phyloP scores from a whole-genome alignment of 2,797 vertebrate genomes.

The Sebastes jordani region DNA sequence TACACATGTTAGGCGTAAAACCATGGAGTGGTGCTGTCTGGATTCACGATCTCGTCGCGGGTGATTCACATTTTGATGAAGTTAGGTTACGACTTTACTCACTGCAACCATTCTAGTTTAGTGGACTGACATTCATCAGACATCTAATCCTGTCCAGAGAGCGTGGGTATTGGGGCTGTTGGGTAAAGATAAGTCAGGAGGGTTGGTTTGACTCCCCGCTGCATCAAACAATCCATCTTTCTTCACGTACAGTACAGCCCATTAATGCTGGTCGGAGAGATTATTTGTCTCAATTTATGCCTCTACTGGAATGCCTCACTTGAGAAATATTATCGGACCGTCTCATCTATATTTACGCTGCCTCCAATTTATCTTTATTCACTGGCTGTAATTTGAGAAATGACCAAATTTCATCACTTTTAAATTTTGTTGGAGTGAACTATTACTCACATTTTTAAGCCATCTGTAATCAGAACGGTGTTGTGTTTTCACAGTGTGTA shows the following conservation, averaged over 20 bases:
- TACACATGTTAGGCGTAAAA: constrained; percentile 62
- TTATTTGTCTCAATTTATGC: constrained; percentile 14
- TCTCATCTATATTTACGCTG: background rate
- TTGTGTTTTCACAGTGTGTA: background rate
- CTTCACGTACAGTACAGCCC: background rate
- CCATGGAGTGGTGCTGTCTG: constrained; percentile 54
- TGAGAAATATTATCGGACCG: background rate
- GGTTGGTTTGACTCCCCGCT: background rate
- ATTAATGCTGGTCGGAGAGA: background rate
- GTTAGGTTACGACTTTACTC: constrained; percentile 40
- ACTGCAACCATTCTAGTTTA: constrained; percentile 7
- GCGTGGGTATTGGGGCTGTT: background rate
- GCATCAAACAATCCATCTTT: constrained; percentile 1
- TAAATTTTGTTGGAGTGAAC: background rate
- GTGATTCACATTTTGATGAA: constrained; percentile 64
- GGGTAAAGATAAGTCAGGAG: background rate
- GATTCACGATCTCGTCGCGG: constrained; percentile 57
- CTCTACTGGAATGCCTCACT: background rate
- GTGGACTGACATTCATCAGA: constrained; percentile 33
- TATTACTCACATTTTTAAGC: background rate
- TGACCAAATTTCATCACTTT: background rate
- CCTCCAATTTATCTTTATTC: background rate
- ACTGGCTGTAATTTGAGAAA: constrained; percentile 1
- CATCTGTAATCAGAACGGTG: background rate
- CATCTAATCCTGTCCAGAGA: constrained; percentile 3